Percentiles rank a stretch among this genome's conserved stretches.
phyloP scores from a whole-genome alignment of 2,888 invertebrate species.

The Galerucella nymphaeae region DNA sequence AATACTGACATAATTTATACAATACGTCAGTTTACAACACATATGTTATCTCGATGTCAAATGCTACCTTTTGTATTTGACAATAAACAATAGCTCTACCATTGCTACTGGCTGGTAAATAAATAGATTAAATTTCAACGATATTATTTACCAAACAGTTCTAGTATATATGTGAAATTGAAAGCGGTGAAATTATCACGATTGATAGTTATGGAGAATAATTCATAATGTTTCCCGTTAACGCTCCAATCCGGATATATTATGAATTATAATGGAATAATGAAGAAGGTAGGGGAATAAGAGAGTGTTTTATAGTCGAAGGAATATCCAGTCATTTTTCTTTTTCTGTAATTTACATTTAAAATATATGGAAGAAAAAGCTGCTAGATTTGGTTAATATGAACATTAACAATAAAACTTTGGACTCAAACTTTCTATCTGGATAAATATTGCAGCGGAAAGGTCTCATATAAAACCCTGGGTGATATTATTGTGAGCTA shows the following conservation, averaged over 20 bases:
- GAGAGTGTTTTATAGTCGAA: background rate
- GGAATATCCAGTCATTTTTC: no score
- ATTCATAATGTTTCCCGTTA: constrained; percentile 19
- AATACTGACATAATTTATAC: constrained; percentile 54
- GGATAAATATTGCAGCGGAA: no score
- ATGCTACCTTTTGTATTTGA: constrained; percentile 57
- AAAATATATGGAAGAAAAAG: no score
- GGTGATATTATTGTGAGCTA: no score
- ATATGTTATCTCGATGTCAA: constrained; percentile 56
- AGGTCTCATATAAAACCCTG: no score
- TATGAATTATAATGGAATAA: constrained; percentile 16
- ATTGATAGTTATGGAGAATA: constrained; percentile 16
- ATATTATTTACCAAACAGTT: constrained; percentile 29
- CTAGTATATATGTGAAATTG: constrained; percentile 31
- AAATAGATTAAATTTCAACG: constrained; percentile 30
- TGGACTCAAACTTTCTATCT: no score
- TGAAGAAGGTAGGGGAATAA: background rate
- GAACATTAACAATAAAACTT: no score
- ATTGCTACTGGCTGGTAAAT: constrained; percentile 22
- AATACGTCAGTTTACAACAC: constrained; percentile 52
- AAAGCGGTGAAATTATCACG: constrained; percentile 27
- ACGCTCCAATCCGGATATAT: background rate
- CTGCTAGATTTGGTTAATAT: no score
- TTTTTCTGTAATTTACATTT: no score
- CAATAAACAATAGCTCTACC: constrained; percentile 57